Conservation (phyloP, 2,797 vertebrate species). For the Brotula barbata region DNA sequence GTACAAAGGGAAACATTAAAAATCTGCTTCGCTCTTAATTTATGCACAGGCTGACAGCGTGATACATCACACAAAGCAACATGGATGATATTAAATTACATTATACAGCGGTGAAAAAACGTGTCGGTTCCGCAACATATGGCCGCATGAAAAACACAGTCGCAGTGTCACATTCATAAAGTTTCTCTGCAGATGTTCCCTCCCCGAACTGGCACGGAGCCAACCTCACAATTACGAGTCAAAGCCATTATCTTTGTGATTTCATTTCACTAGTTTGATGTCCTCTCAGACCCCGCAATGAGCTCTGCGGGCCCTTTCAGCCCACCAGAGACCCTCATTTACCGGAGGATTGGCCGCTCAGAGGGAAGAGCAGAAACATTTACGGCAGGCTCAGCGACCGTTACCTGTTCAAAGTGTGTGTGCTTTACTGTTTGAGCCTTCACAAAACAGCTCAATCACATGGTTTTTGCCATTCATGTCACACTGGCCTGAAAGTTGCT, state of each 20-base stretch:
- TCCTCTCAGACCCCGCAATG: slow-evolving; percentile 53
- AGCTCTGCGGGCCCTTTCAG: slow-evolving; percentile 46
- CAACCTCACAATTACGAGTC: slow-evolving; percentile 37
- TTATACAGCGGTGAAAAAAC: not conserved
- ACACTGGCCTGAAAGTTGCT: not conserved
- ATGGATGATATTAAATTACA: not conserved
- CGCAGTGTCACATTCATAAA: slow-evolving; percentile 7
- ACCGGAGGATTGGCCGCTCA: slow-evolving; percentile 53
- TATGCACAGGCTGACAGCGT: not conserved
- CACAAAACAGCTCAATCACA: slow-evolving; percentile 36
- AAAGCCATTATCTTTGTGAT: slow-evolving; percentile 57
- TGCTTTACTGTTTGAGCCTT: slow-evolving; percentile 42
- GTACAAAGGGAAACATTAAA: not conserved
- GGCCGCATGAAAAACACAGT: not conserved
- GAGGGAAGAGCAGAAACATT: slow-evolving; percentile 40
- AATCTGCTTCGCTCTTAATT: not conserved
- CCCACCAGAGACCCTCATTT: slow-evolving; percentile 58
- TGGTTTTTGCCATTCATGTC: slow-evolving; percentile 9
- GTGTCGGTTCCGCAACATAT: not conserved
- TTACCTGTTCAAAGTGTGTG: not conserved
- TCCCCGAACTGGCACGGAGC: slow-evolving; percentile 18
- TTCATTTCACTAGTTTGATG: slow-evolving; percentile 60
- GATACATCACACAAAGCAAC: not conserved
- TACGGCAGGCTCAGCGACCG: slow-evolving; percentile 35
- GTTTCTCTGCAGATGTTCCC: slow-evolving; percentile 22